Base-by-base conservation (phyloP, 1,140 invertebrate genomes). In the Chrysomallon squamiferum region DNA sequence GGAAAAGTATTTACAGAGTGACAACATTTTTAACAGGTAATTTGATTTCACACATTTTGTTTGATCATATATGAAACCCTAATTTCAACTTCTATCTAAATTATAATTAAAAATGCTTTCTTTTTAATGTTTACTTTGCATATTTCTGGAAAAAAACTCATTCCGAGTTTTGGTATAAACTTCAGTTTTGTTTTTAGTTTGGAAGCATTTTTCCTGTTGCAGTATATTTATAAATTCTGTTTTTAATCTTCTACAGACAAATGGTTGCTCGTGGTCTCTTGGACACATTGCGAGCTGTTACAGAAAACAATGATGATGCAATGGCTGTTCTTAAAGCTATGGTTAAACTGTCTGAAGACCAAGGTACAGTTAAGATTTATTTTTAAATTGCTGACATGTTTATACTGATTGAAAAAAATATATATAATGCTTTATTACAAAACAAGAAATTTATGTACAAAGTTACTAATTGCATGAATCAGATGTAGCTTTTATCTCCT, bases 21-120 rank as follows among this genome's bases (percentile, higher is more conserved):
- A 86, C 32, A 86, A 86, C 66, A 79, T 82, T 30, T 87, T 84
- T 69, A 86, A 82, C 65, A 82, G 86, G 85, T 86, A 72, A 69
- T 57, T 43, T 56, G 18, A n/a, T n/a, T n/a, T 11, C 50, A 9
- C 13, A 9, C 50, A 25, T 11, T 13, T 11, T 18, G 11, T 11
- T 9, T 9, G 11, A 22, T 15, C 9, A 7, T 13, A 15, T 52
- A 11, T 9, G 50, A 9, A 43, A 11, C n/a, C n/a, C n/a, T n/a
- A 43, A 49, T 43, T 57, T 45, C 27, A 41, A 59, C 43, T 65
- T 20, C 38, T 47, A 27, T 43, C 30, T 43, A 45, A 30, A 58
- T 62, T 43, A 32, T 20, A 56, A 43, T 49, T 35, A 38, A 13
- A 27, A 41, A 43, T n/a, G n/a, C n/a, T n/a, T n/a, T n/a, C n/a